Base-by-base conservation (phyloP, 2,888 invertebrate genomes). In the Caenorhabditis wallacei region DNA sequence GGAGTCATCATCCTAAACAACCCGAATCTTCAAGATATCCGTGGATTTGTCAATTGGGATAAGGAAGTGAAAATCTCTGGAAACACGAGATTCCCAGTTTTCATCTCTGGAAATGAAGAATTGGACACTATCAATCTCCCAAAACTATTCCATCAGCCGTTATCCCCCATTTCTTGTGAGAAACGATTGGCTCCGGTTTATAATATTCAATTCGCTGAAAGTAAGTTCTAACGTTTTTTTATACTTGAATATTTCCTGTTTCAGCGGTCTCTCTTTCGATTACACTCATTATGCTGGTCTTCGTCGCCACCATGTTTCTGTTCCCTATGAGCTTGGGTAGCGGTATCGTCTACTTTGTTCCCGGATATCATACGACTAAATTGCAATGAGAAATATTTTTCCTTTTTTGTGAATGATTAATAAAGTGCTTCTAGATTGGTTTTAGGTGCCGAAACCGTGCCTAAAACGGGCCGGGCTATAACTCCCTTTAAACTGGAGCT, bases 1-100 rank as follows among this genome's bases (percentile, higher is more conserved):
- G 78, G 63, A 46, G 35, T 78, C 3, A 13, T 69, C 16, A 69
- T 78, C 48, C 46, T 78, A 43, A 78, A 78, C 61, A 78, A 78
- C 30, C 13, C 11, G 13, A 0, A 43, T 3, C 46, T 78, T n/a
- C 69, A 53, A 18, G 78, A 78, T 37, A 30, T 78, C 7, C 61
- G 69, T 18, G 63, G 54, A 54, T 57, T 78, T 35, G 63, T 68
- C 22, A 46, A 61, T 48, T 78, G 61, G 46, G 43, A 56, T 20
- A 69, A 63, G 37, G 20, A 43, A 1, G 26, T 72, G 35, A 37
- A 54, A 16, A 13, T 72, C 10, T 8, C 4, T 2, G 37, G 22
- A 40, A 7, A 53, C 10, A 1, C 3, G 2, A 30, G 53, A 40
- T 53, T 66, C 35, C 78, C 78, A 11, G 56, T 70, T 3, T 59